A percentile compares a stretch with the other conserved stretches of the same genome.
phyloP scores from a whole-genome alignment of 2,113 vertebrate genomes.

The Illadopsis cleaveri region DNA sequence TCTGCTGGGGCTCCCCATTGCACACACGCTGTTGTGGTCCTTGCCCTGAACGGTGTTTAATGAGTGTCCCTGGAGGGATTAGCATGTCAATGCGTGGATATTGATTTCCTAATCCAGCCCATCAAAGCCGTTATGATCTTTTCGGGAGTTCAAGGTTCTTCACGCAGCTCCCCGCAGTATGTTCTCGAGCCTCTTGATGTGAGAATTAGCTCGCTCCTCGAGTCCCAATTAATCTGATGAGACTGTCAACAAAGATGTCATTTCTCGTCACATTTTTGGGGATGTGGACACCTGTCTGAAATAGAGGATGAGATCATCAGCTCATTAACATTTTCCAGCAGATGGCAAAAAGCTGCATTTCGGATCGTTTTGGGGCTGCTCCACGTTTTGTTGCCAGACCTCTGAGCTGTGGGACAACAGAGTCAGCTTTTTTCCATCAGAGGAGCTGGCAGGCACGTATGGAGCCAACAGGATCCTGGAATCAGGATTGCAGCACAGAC shows the following conservation, averaged over 20 bases:
- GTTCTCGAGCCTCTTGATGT: conserved; percentile 55
- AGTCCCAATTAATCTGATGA: conserved; percentile 60
- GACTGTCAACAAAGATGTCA: conserved; percentile 69
- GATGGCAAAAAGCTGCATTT: conserved; percentile 69
- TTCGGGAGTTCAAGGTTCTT: conserved; percentile 50
- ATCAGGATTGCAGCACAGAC: not conserved
- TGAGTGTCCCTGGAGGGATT: conserved; percentile 56
- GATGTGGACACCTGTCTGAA: conserved; percentile 71
- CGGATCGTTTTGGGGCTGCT: conserved; percentile 25
- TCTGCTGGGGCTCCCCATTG: not conserved
- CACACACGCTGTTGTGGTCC: not conserved
- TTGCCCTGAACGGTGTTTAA: conserved; percentile 1
- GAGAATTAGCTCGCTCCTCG: conserved; percentile 51
- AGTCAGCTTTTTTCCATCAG: not conserved
- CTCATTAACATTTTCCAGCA: conserved; percentile 72
- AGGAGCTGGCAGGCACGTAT: not conserved
- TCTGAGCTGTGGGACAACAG: not conserved
- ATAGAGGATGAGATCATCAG: conserved; percentile 64
- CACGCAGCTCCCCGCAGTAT: conserved; percentile 15
- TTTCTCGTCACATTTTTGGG: conserved; percentile 45
- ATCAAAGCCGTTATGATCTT: not conserved
- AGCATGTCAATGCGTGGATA: conserved; percentile 37
- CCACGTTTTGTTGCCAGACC: not conserved
- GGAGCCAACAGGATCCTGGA: not conserved
- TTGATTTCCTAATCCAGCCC: conserved; percentile 52